Evolutionary conservation across 2,113 vertebrate species (phyloP), one percentile per base, ranked within the genome.

Genomic region (Malurus elegans): DNA sequence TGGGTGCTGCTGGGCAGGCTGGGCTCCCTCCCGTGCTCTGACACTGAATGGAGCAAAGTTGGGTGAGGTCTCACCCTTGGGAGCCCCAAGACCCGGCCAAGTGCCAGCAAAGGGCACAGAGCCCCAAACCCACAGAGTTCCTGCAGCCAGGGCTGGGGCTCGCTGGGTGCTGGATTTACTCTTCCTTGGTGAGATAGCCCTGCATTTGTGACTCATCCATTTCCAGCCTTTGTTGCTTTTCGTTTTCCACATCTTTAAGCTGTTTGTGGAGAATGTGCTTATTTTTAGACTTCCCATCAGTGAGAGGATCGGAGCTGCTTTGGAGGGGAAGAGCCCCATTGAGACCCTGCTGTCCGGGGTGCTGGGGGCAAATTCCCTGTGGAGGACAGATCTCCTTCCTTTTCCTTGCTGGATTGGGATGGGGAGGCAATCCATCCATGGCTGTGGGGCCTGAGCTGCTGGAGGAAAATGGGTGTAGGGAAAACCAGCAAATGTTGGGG

Each of bases 241-340:
- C 96, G 71, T 97, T 98, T 98, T 95, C 96, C 96, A 98, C 96
- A 97, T 97, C 96, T 97, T 97, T 97, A 97, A 98, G 96, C 97
- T 97, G 94, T 98, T 98, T 97, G 97, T 89, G 97, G 97, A 97
- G 97, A 97, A 95, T 15, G 6, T 5, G 28, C 84, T 95, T 98
- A 98, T 98, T 98, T 98, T 98, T 98, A 98, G 94, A 36, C 90
- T 92, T 86, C 84, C 90, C 97, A 96, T 93, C 93, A 95, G 95
- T 28, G 71, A 95, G 92, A 97, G 82, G 87, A n/a, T 92, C 93
- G 86, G 93, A 81, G 83, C 86, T 84, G 62, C 57, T 94, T 72
- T 42, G 2, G 73, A 78, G 74, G 67, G 93, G 50, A 60, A 93
- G 64, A 92, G 58, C 84, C 95, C 92, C 94, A 92, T 95, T 93